Evolutionary conservation across 2,888 invertebrate species (phyloP).

Genomic region (Cryptops parisi): DNA sequence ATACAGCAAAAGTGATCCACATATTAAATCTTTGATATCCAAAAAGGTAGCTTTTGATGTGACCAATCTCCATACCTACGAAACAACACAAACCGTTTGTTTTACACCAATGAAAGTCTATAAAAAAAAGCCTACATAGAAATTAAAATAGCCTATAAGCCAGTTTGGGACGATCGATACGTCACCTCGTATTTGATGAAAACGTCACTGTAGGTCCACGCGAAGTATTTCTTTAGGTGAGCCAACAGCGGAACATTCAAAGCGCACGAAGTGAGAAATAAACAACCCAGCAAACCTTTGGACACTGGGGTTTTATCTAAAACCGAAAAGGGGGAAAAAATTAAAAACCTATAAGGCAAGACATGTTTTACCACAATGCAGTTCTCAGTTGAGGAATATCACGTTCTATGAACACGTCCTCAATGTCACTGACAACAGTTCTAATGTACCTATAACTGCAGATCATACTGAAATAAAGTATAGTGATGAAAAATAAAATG

Average conservation of each 20-base stretch:
- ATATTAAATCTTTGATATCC: constrained; percentile 38
- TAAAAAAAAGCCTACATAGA: constrained; percentile 5
- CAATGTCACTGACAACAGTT: too few relatives aligned
- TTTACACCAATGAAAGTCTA: not conserved
- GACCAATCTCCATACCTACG: constrained; percentile 34
- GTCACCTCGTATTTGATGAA: constrained; percentile 31
- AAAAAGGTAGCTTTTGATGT: constrained; percentile 35
- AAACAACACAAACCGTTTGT: not conserved
- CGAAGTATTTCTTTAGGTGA: constrained; percentile 31
- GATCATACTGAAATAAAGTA: too few relatives aligned
- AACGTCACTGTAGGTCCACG: constrained; percentile 33
- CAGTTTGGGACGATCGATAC: too few relatives aligned
- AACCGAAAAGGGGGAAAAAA: constrained; percentile 18
- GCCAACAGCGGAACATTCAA: constrained; percentile 35
- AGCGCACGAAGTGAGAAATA: constrained; percentile 35
- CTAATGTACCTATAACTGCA: too few relatives aligned
- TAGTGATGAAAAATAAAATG: too few relatives aligned
- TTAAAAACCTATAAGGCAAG: not conserved
- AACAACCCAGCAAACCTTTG: constrained; percentile 35
- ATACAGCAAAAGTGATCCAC: constrained; percentile 38
- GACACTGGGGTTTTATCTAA: constrained; percentile 37
- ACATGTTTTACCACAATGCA: constrained; percentile 3
- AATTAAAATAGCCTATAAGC: too few relatives aligned
- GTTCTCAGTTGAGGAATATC: not conserved
- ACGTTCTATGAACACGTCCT: too few relatives aligned